Percentiles rank a stretch among this genome's conserved stretches.
These are phyloP conservation scores for Sapajus apella DNA, from an alignment of 2,113 vertebrate genomes.

Conservation along the genomic window DNA sequence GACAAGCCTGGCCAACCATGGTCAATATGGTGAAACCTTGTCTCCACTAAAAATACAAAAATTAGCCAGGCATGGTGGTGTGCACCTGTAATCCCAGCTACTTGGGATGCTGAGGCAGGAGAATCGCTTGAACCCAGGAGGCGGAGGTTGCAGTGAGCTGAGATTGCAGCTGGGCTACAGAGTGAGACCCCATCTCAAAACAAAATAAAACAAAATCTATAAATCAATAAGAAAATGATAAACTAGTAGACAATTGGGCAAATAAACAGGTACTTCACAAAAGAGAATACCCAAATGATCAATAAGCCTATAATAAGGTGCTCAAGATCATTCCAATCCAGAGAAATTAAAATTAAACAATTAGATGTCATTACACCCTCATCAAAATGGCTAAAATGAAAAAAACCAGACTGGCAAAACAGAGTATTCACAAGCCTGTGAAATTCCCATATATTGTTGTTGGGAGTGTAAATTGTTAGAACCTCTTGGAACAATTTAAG, in stretches of 20 bases:
- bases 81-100: no score
- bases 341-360: not conserved
- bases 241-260: not conserved
- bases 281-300: not conserved
- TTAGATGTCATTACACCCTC: not conserved
- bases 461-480: not conserved
- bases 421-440: not conserved
- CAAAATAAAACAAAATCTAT: not conserved
- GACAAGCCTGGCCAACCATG: no score
- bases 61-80: no score
- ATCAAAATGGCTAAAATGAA: not conserved
- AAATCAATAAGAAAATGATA: not conserved
- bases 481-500: not conserved
- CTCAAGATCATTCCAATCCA: not conserved
- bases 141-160: no score
- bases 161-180: not conserved
- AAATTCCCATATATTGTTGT: not conserved
- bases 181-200: not conserved
- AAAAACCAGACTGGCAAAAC: not conserved
- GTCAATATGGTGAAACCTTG: no score
- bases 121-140: no score
- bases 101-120: no score
- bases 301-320: not conserved
- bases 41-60: no score
- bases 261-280: not conserved